Evolutionary conservation across 2,888 invertebrate genomes (phyloP).

Genomic region (Hydriomena furcata): DNA sequence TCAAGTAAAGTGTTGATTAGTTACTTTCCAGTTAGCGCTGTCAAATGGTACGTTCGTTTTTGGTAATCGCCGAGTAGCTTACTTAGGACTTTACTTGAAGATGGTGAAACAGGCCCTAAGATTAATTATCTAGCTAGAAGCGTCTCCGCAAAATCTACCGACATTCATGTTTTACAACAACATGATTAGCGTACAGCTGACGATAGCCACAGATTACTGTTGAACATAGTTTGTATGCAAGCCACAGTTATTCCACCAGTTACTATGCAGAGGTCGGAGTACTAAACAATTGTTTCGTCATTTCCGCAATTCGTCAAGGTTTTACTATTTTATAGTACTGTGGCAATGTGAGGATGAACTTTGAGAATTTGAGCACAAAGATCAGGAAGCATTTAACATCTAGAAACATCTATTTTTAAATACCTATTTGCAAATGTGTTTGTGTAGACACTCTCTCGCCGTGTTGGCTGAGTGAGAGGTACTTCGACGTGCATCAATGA

Average conservation of each 20-base stretch:
- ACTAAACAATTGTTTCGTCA: slow-evolving; percentile 11
- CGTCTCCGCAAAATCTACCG: not conserved
- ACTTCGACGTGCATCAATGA: too few species aligned
- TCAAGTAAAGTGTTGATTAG: too few species aligned
- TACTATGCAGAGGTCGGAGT: slow-evolving; percentile 19
- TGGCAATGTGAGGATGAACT: slow-evolving; percentile 1
- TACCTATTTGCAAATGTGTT: not conserved
- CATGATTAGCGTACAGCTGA: not conserved
- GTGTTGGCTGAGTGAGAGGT: too few species aligned
- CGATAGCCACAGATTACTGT: slow-evolving; percentile 6
- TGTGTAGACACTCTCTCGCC: too few species aligned
- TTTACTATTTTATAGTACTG: slow-evolving; percentile 4
- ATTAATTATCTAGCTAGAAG: too few species aligned
- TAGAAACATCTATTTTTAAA: not conserved
- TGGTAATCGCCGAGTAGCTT: too few species aligned
- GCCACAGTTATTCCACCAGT: slow-evolving; percentile 1
- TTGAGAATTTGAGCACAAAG: not conserved
- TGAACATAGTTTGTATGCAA: slow-evolving; percentile 5
- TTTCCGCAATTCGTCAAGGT: slow-evolving; percentile 23
- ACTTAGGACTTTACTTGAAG: too few species aligned
- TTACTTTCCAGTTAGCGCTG: too few species aligned
- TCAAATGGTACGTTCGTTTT: too few species aligned
- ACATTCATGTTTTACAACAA: slow-evolving; percentile 1
- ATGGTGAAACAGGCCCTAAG: too few species aligned
- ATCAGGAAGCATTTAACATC: not conserved